Evolutionary conservation across 2,113 vertebrate species (phyloP).

Genomic region (Catagonus wagneri): DNA sequence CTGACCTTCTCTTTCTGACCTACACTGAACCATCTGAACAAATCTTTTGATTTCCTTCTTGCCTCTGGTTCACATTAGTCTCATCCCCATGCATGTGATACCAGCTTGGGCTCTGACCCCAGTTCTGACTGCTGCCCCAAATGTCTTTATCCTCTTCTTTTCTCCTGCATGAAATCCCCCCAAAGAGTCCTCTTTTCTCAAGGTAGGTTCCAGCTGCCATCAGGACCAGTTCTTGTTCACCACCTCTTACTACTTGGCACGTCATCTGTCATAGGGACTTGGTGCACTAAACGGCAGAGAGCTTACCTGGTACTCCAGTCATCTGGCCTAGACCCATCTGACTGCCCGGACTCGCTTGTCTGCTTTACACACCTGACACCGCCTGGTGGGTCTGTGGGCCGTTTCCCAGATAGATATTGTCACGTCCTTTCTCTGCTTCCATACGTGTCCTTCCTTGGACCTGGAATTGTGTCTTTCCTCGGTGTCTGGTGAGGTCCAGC

Average conservation of each 20-base stretch:
- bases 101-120: neutral
- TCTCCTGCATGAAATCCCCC: neutral
- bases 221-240: fast-evolving
- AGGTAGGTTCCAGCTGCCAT: neutral
- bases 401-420: fast-evolving
- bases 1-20: neutral
- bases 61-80: neutral
- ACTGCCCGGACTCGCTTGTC: fast-evolving
- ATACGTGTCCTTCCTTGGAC: neutral
- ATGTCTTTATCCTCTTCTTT: neutral
- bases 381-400: neutral
- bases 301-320: fast-evolving
- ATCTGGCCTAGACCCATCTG: neutral
- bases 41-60: neutral
- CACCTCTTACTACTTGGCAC: no score
- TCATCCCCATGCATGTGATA: neutral
- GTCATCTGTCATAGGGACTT: fast-evolving
- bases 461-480: neutral
- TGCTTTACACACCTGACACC: no score
- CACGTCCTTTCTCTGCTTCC: fast-evolving
- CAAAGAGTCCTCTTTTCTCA: neutral
- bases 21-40: fast-evolving
- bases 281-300: neutral
- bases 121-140: neutral
- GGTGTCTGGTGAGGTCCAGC: neutral